Evolutionary conservation across 2,113 vertebrate genomes (phyloP).

Genomic region (Plotosus lineatus): DNA sequence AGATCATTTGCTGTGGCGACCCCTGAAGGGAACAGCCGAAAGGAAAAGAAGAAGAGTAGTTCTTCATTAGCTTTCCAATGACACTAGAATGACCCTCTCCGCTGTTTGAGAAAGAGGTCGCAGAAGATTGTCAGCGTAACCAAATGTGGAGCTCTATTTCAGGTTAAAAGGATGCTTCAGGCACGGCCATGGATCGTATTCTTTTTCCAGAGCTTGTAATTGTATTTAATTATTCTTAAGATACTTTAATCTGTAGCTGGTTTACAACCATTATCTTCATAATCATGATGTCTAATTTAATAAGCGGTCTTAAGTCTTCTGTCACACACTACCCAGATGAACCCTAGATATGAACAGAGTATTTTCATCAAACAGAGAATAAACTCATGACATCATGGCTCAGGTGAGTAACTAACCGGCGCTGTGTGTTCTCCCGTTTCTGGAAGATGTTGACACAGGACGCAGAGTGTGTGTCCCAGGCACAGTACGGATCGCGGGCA

Average conservation of each 20-base stretch:
- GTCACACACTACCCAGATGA: background rate
- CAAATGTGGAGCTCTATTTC: background rate
- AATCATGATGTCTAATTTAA: no score
- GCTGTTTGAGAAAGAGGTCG: background rate
- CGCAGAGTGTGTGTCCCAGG: constrained; percentile 75
- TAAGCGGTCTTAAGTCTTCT: no score
- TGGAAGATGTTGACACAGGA: constrained; percentile 76
- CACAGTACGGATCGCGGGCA: constrained; percentile 92
- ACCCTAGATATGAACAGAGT: background rate
- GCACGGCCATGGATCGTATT: no score
- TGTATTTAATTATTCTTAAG: background rate
- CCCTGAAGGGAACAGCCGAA: no score
- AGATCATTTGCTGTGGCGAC: no score
- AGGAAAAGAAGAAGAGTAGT: no score
- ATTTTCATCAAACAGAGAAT: background rate
- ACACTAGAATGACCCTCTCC: background rate
- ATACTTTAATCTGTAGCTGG: background rate
- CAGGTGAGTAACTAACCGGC: constrained; percentile 49
- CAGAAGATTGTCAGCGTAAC: background rate
- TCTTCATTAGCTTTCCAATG: background rate
- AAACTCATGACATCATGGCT: background rate
- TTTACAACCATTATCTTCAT: no score
- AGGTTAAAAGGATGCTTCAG: background rate
- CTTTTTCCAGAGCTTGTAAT: background rate
- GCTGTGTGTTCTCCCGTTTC: constrained; percentile 16